These are phyloP conservation scores for Lagenorhynchus albirostris DNA, from an alignment of 2,113 vertebrate species.

Conservation along the genomic window DNA sequence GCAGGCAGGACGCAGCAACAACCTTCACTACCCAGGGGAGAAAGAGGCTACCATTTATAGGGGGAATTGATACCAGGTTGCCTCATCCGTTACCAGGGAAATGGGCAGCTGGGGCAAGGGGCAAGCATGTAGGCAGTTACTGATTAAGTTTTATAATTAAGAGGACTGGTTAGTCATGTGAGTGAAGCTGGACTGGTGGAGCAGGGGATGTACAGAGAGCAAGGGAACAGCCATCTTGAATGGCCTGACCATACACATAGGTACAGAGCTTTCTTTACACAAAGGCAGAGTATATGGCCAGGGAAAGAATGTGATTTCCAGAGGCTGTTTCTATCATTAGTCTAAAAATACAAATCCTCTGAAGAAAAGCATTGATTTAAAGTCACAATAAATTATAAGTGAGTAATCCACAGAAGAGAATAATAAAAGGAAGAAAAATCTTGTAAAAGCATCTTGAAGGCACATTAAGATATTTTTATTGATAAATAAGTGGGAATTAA, in stretches of 20 bases:
- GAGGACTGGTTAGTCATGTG: neutral
- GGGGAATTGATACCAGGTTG: neutral
- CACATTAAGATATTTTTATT: neutral
- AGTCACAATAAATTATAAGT: neutral
- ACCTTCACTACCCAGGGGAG: neutral
- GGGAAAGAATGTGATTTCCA: neutral
- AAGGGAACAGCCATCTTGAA: neutral
- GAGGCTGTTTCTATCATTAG: neutral
- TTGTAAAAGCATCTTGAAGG: neutral
- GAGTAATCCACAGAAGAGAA: neutral
- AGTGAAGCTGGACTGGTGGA: neutral
- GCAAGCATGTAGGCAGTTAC: neutral
- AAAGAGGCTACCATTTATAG: neutral
- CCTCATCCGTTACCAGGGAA: neutral
- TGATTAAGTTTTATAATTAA: neutral
- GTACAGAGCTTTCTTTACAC: neutral
- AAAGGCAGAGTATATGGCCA: neutral
- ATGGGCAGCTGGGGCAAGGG: neutral
- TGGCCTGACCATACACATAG: neutral
- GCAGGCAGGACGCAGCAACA: neutral
- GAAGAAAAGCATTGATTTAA: neutral
- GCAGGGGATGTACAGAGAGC: neutral
- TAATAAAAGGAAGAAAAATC: neutral
- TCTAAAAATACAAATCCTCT: neutral
- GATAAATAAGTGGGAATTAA: neutral